Evolutionary conservation across 2,888 invertebrate genomes (phyloP).

Genomic region (Apeira syringaria): DNA sequence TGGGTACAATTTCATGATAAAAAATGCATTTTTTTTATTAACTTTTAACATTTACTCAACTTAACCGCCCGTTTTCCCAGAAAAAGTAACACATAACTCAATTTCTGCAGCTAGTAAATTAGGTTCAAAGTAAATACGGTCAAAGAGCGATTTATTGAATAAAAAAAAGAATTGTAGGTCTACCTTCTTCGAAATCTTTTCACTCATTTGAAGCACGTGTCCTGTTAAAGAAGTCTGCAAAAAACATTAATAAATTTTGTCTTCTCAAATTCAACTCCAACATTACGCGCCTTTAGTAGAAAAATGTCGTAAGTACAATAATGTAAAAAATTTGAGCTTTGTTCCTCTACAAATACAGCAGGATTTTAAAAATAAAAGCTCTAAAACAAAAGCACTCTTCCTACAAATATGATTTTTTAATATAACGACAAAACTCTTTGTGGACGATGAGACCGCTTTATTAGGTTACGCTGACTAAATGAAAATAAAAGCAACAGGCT

Average conservation of each 20-base stretch:
- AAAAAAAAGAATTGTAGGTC: background rate
- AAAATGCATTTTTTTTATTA: too few relatives aligned
- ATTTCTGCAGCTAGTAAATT: too few relatives aligned
- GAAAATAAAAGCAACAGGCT: constrained; percentile 71
- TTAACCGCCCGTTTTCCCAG: too few relatives aligned
- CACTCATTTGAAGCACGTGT: background rate
- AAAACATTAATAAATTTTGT: constrained; percentile 14
- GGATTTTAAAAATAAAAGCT: constrained; percentile 41
- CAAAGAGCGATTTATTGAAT: background rate
- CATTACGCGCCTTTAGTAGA: background rate
- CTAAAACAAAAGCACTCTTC: constrained; percentile 34
- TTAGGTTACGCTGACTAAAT: constrained; percentile 68
- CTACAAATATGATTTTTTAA: constrained; percentile 69
- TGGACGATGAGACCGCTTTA: constrained; percentile 60
- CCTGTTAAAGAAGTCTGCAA: background rate
- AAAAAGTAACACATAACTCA: too few relatives aligned
- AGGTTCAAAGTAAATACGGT: too few relatives aligned
- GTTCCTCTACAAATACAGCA: background rate
- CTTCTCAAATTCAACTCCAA: constrained; percentile 22
- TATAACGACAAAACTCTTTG: constrained; percentile 72
- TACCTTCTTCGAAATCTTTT: background rate
- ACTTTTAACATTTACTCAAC: too few relatives aligned
- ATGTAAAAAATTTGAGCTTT: background rate
- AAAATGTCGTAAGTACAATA: background rate
- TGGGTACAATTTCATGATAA: too few relatives aligned